phyloP scores from a whole-genome alignment of 2,888 invertebrate species.

The Heliconius aoede region DNA sequence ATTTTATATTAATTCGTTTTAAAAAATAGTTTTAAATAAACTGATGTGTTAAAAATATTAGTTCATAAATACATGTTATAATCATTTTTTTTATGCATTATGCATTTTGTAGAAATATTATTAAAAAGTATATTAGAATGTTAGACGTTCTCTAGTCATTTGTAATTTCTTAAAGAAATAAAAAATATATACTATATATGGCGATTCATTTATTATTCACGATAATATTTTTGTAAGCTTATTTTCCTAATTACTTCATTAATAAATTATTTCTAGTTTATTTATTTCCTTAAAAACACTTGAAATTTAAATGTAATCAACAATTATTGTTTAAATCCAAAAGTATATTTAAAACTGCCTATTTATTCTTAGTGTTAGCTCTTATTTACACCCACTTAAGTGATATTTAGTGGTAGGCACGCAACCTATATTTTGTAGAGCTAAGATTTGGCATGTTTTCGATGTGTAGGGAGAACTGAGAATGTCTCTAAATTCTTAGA shows the following conservation, averaged over 20 bases:
- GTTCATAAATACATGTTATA: not conserved
- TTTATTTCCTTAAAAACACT: no score
- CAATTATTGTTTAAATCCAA: no score
- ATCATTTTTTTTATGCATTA: not conserved
- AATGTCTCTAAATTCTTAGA: no score
- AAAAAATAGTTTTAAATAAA: not conserved
- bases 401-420: no score
- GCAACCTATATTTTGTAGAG: no score
- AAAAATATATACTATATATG: constrained; percentile 27
- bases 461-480: no score
- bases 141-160: constrained; percentile 52
- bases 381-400: no score
- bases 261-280: no score
- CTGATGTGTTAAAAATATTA: not conserved
- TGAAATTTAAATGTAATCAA: no score
- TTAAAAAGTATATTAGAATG: not conserved
- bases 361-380: no score
- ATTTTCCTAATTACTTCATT: not conserved
- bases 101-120: not conserved
- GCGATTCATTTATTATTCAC: constrained; percentile 20
- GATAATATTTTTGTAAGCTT: not conserved
- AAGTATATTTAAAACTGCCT: no score
- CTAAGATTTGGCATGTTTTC: no score
- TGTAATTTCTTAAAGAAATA: constrained; percentile 51
- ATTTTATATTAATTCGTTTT: not conserved